Evolutionary conservation across 2,888 invertebrate species (phyloP).

Genomic region (Cosmia pyralina): DNA sequence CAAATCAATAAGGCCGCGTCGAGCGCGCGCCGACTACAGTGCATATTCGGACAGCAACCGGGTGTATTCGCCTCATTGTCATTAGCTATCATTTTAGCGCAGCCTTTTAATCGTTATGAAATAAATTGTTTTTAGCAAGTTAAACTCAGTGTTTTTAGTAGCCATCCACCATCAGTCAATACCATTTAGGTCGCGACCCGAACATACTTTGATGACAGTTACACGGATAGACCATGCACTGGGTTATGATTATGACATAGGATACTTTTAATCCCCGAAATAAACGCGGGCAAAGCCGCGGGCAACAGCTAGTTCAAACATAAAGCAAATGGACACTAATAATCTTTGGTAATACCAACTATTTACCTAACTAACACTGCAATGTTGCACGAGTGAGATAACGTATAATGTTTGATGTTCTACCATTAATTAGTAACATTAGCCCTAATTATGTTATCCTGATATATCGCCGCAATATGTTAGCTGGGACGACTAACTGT

Average conservation of each 20-base stretch:
- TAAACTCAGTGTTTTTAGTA: too few species aligned
- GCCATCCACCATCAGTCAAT: too few species aligned
- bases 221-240: neutral
- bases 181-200: too few species aligned
- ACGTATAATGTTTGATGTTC: conserved; percentile 24
- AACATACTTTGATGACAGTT: neutral
- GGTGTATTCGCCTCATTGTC: too few species aligned
- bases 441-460: conserved; percentile 48
- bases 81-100: too few species aligned
- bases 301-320: too few species aligned
- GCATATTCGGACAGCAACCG: too few species aligned
- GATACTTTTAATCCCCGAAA: neutral
- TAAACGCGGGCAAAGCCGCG: neutral
- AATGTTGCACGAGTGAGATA: conserved; percentile 29
- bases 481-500: conserved; percentile 12
- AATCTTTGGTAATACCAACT: neutral
- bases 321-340: conserved; percentile 6
- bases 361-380: conserved; percentile 14
- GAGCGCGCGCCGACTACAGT: too few species aligned
- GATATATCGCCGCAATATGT: conserved; percentile 42
- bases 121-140: too few species aligned
- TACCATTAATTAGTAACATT: conserved; percentile 43
- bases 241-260: too few species aligned
- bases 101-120: too few species aligned
- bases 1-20: too few species aligned